Evolutionary conservation across 2,797 vertebrate genomes (phyloP).

Genomic region (Mus minutoides): DNA sequence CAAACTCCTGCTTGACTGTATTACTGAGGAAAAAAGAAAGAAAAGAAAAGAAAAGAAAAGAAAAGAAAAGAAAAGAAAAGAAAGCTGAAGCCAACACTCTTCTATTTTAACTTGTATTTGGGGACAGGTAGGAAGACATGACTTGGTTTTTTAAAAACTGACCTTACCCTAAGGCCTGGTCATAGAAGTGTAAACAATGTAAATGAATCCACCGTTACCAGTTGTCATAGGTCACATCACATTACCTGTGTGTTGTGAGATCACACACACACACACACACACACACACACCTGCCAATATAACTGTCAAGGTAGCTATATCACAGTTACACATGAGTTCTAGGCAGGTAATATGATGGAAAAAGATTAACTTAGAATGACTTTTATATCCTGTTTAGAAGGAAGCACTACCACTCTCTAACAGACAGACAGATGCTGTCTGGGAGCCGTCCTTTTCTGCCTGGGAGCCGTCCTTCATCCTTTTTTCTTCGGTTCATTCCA

Average conservation of each 20-base stretch:
- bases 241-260: slow-evolving; percentile 51
- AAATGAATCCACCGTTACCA: slow-evolving; percentile 72
- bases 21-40: slow-evolving; percentile 49
- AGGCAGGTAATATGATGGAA: slow-evolving; percentile 71
- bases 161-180: slow-evolving; percentile 73
- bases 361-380: slow-evolving; percentile 63
- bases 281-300: slow-evolving; percentile 51
- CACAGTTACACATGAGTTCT: slow-evolving; percentile 63
- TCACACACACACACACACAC: background rate
- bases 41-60: background rate
- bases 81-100: slow-evolving; percentile 61
- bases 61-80: background rate
- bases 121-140: slow-evolving; percentile 76
- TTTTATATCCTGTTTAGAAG: slow-evolving; percentile 57
- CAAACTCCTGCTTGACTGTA: slow-evolving; percentile 64
- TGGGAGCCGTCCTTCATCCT: slow-evolving; percentile 76
- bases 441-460: background rate
- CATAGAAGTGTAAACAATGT: slow-evolving; percentile 74
- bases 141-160: slow-evolving; percentile 78
- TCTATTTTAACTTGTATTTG: slow-evolving; percentile 62
- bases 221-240: slow-evolving; percentile 45
- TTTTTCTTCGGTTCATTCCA: slow-evolving; percentile 91
- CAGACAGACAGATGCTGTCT: slow-evolving; percentile 81
- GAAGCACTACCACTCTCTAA: slow-evolving; percentile 69
- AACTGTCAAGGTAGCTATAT: slow-evolving; percentile 46